These are phyloP conservation scores for Nasonia oneida DNA, from an alignment of 2,888 invertebrate species.

Conservation along the genomic window DNA sequence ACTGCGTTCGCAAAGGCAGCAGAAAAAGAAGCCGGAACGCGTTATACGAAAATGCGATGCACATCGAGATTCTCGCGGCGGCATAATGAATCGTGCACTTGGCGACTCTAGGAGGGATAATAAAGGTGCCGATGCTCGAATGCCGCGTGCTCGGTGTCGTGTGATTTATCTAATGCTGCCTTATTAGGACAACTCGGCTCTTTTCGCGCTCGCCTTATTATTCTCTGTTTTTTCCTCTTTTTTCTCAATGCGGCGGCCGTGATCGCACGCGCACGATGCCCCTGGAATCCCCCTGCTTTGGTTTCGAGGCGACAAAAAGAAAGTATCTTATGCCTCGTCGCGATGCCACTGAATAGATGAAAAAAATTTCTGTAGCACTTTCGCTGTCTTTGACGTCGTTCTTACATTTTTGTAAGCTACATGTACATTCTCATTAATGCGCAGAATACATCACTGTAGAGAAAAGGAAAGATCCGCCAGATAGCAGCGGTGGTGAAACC, in stretches of 20 bases:
- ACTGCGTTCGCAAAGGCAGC: background rate
- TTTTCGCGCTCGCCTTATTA: conserved; percentile 42
- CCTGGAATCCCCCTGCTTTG: conserved; percentile 16
- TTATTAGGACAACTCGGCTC: conserved; percentile 69
- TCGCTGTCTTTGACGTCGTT: conserved; percentile 5
- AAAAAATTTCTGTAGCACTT: background rate
- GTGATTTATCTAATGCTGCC: conserved; percentile 76
- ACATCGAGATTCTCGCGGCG: background rate
- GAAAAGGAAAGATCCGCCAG: conserved; percentile 90
- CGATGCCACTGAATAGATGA: background rate
- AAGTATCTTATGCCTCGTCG: background rate
- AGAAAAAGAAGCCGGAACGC: conserved; percentile 23
- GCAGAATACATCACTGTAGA: conserved; percentile 82
- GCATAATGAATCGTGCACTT: conserved; percentile 51
- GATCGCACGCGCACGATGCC: background rate
- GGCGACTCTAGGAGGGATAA: conserved; percentile 37
- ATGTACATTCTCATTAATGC: conserved; percentile 71
- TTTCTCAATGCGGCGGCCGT: background rate
- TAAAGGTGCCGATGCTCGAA: conserved; percentile 60
- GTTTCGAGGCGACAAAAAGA: conserved; percentile 17
- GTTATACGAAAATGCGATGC: conserved; percentile 35
- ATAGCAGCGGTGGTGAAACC: conserved; percentile 82
- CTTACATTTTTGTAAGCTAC: conserved; percentile 41
- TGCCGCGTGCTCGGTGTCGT: conserved; percentile 56
- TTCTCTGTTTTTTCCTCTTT: conserved; percentile 6